Evolutionary conservation across 2,888 invertebrate species (phyloP).

Genomic region (Heteropelma amictum): DNA sequence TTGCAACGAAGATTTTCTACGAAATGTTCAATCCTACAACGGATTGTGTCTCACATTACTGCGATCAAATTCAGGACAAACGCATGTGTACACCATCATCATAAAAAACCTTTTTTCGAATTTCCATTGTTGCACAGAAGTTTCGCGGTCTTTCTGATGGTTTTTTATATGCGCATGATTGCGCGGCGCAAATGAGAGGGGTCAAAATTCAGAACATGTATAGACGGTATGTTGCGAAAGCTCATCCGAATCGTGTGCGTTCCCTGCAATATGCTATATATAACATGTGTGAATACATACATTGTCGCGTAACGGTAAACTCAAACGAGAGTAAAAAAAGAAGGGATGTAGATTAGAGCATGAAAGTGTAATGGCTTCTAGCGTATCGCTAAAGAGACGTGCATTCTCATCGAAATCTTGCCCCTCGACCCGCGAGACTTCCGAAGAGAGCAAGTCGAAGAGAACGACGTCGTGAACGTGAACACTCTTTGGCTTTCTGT

Average conservation of each 20-base stretch:
- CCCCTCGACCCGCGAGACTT: not conserved
- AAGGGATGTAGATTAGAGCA: constrained; percentile 34
- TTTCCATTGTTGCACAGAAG: not conserved
- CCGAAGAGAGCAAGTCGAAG: not conserved
- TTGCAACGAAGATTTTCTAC: too few relatives aligned
- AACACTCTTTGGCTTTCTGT: not conserved
- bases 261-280: not conserved
- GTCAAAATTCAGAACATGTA: too few relatives aligned
- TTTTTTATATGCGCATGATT: not conserved
- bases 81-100: not conserved
- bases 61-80: not conserved
- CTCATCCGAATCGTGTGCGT: not conserved
- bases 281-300: constrained; percentile 5
- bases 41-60: too few relatives aligned
- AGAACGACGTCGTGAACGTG: not conserved
- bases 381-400: constrained; percentile 1
- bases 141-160: constrained; percentile 1
- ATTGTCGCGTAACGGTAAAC: constrained; percentile 7
- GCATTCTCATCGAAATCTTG: not conserved
- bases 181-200: not conserved
- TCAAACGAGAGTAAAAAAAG: not conserved
- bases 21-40: too few relatives aligned
- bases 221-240: not conserved
- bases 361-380: constrained; percentile 20
- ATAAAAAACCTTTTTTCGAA: not conserved